Evolutionary conservation across 1,140 invertebrate species (phyloP).

Genomic region (Parapsyche elsis): DNA sequence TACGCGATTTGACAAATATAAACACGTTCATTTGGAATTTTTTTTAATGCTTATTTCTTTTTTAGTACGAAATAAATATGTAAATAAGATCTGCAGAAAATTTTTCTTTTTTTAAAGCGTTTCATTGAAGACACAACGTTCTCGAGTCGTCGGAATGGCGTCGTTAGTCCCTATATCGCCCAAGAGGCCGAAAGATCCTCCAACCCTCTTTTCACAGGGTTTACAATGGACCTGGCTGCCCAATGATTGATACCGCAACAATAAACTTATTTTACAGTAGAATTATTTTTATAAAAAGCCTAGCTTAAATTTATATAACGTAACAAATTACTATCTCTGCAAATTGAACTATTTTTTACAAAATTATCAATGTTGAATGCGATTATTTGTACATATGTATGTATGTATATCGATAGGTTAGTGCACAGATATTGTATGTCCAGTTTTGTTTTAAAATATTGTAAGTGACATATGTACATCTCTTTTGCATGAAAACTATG

Average conservation of each 20-base stretch:
- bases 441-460: too few relatives aligned
- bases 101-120: neutral
- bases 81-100: constrained; percentile 6
- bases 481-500: too few relatives aligned
- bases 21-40: neutral
- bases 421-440: too few relatives aligned
- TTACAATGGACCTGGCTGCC: constrained; percentile 23
- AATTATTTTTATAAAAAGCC: neutral
- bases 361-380: too few relatives aligned
- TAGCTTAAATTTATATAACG: too few relatives aligned
- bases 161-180: constrained; percentile 21
- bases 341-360: too few relatives aligned
- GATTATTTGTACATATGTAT: too few relatives aligned
- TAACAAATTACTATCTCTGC: too few relatives aligned
- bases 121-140: constrained; percentile 26
- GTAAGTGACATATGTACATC: too few relatives aligned
- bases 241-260: constrained; percentile 31
- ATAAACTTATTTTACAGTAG: constrained; percentile 27
- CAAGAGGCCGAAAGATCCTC: constrained; percentile 23
- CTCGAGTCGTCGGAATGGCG: constrained; percentile 14
- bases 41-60: neutral
- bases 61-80: constrained; percentile 3
- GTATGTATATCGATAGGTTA: too few relatives aligned
- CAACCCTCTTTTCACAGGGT: neutral
- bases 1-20: neutral